Base-by-base conservation (phyloP, 2,888 invertebrate genomes). In the Noctua janthe region DNA sequence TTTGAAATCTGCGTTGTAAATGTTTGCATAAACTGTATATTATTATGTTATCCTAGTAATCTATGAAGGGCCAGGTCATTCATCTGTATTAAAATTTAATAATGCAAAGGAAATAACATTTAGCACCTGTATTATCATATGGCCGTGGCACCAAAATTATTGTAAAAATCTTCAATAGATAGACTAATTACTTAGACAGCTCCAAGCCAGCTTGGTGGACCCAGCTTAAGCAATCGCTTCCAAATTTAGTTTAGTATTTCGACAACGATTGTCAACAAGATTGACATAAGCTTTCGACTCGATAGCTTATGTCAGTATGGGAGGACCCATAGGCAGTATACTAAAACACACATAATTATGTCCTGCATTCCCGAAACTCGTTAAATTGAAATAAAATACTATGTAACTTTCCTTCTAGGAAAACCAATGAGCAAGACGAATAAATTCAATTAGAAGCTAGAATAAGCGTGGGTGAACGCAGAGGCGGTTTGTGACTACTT, bases 401-500 rank as follows among this genome's bases (percentile, higher is more conserved):
- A 10, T 39, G 35, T 4, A 39, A 4, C 10, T 20, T 20, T 39
- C 35, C 35, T 39, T 66, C 20, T 0, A 1, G 39, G 20, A 75
- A 51, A 72, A 11, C 11, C 17, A 49, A 51, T 1, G 13, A 43
- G 35, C 15, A 13, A 39, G 39, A 39, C 3, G 47, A 35, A 81
- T 54, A 49, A 39, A 66, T 29, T 54, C 10, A 8, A 73, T 66
- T 81, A 39, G 4, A 8, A 56, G 17, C 15, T 1, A 47, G 39
- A 64, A 15, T 35, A 35, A 15, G 47, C 71, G 84, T 82, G 71
- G 84, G 78, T 23, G 17, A 51, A 0, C n/a, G 59, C 23, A 54
- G 51, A 78, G 84, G 67, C 78, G 59, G 51, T 1, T 29, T n/a
- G n/a, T 47, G n/a, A 54, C 70, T 15, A 77, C 29, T 71, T 80